These are phyloP conservation scores for Micropterix aruncella DNA, from an alignment of 2,888 invertebrate species.

Conservation along the genomic window DNA sequence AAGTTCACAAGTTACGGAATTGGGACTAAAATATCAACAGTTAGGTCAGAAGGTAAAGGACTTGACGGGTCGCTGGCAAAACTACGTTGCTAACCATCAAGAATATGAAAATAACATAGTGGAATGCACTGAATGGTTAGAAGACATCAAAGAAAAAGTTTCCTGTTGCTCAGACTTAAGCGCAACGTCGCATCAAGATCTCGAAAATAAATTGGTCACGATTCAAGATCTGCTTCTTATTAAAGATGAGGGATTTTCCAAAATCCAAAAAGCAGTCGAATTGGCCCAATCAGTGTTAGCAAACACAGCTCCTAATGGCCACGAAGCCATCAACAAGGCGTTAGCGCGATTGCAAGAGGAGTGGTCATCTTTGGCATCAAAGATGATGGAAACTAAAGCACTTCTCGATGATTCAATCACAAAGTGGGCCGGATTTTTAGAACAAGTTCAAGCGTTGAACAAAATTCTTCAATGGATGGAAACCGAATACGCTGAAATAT, in stretches of 20 bases:
- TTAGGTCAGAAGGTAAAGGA: constrained; percentile 86
- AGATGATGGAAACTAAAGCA: constrained; percentile 83
- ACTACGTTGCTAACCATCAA: constrained; percentile 76
- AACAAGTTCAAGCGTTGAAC: constrained; percentile 74
- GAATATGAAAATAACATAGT: constrained; percentile 71
- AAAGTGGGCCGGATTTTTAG: constrained; percentile 81
- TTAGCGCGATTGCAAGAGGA: constrained; percentile 74
- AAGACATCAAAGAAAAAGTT: constrained; percentile 69
- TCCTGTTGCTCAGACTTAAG: constrained; percentile 75
- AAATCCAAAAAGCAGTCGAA: constrained; percentile 80
- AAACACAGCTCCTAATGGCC: constrained; percentile 81
- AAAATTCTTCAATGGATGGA: constrained; percentile 72
- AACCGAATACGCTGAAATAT: constrained; percentile 54
- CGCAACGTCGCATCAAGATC: constrained; percentile 69
- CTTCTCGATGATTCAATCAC: constrained; percentile 79
- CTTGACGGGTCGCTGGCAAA: constrained; percentile 81
- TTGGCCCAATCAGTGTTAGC: constrained; percentile 81
- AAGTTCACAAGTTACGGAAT: constrained; percentile 72
- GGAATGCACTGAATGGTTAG: constrained; percentile 74
- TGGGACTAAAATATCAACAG: constrained; percentile 86
- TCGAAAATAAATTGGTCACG: constrained; percentile 71
- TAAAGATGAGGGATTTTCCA: constrained; percentile 85
- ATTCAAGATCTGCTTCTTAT: constrained; percentile 78
- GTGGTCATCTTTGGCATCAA: constrained; percentile 76
- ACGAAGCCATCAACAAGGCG: constrained; percentile 72